Conservation (phyloP, 1,140 invertebrate species). For the Drosophila cardini region DNA sequence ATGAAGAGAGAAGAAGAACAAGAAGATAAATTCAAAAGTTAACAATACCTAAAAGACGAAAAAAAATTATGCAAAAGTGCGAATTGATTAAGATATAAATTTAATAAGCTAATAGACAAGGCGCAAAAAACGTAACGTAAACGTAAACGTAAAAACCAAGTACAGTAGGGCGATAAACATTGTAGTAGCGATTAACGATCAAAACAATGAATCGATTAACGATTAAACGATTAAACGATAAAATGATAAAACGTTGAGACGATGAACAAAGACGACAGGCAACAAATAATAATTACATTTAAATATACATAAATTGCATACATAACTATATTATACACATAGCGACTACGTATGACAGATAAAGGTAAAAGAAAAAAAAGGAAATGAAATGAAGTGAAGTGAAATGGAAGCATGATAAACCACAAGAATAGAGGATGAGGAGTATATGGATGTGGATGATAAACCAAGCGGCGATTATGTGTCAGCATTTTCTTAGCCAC, state of each 20-base stretch:
- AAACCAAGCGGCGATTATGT: slow-evolving; percentile 48
- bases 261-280: slow-evolving; percentile 46
- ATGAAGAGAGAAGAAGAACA: slow-evolving; percentile 35
- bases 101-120: slow-evolving; percentile 58
- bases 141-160: slow-evolving; percentile 41
- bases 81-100: slow-evolving; percentile 80
- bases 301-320: slow-evolving; percentile 67
- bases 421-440: slow-evolving; percentile 14
- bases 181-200: slow-evolving; percentile 73
- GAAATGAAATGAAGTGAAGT: not conserved
- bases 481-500: slow-evolving; percentile 71
- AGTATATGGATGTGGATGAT: slow-evolving; percentile 28
- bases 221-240: slow-evolving; percentile 38
- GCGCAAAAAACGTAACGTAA: slow-evolving; percentile 35
- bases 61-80: slow-evolving; percentile 74
- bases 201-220: slow-evolving; percentile 52
- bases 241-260: slow-evolving; percentile 49
- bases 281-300: slow-evolving; percentile 80
- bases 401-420: slow-evolving; percentile 28
- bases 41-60: slow-evolving; percentile 83
- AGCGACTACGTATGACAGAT: slow-evolving; percentile 66
- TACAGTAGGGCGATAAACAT: slow-evolving; percentile 69
- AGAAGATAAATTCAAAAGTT: slow-evolving; percentile 81
- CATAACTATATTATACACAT: slow-evolving; percentile 70
- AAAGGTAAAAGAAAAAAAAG: not conserved